phyloP scores from a whole-genome alignment of 2,113 vertebrate species.

The Furnarius figulus region DNA sequence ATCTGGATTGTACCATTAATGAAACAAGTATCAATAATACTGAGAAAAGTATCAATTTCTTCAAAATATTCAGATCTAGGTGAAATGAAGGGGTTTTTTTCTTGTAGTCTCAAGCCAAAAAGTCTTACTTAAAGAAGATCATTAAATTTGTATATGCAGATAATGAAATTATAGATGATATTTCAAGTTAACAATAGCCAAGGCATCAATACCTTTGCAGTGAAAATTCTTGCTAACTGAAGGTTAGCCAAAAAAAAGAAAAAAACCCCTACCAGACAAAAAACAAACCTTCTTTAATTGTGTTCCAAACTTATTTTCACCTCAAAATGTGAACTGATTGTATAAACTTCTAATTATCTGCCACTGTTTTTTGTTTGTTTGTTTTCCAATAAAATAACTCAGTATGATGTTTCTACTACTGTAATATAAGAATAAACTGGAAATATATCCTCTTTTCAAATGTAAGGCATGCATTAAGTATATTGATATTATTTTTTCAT shows the following conservation, averaged over 20 bases:
- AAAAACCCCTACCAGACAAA: background rate
- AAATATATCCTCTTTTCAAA: background rate
- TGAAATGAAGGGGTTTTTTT: background rate
- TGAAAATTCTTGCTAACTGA: background rate
- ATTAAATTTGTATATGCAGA: background rate
- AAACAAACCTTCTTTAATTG: background rate
- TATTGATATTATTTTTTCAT: background rate
- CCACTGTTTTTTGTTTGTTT: background rate
- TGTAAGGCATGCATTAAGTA: background rate
- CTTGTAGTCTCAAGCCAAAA: background rate
- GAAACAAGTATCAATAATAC: background rate
- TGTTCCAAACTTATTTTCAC: slow-evolving; percentile 21
- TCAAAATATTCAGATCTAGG: background rate
- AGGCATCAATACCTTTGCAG: background rate
- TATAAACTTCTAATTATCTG: background rate
- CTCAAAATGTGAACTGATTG: background rate
- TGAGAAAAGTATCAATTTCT: background rate
- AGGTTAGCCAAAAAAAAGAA: background rate
- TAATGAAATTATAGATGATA: background rate
- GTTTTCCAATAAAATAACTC: background rate
- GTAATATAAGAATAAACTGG: background rate
- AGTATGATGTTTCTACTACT: background rate
- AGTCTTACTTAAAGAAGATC: background rate
- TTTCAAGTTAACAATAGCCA: background rate
- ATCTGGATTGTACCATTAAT: background rate